Evolutionary conservation across 92 coral and sea anemone species (phyloP), one percentile per base, ranked within the genome.

Genomic region (Heteractis magnifica): DNA sequence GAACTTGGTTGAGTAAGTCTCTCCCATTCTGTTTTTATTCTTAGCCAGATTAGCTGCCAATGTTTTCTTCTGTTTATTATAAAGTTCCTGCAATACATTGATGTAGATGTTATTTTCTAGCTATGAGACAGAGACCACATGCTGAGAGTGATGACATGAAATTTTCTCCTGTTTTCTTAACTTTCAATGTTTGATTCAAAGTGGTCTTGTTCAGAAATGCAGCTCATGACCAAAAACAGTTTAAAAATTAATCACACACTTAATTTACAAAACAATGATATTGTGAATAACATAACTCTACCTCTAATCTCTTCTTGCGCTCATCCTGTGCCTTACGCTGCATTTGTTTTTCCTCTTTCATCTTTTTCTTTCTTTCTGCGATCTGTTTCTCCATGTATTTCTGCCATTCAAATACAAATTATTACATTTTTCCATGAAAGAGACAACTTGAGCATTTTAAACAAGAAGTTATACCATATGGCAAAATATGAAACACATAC

Each of bases 311-410:
- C 53, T 86, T 83, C 81, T 92, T 92, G 81, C 93, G 93, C 12
- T 92, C 99, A 48, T 94, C 94, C 64, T 89, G 78, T 18, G 94
- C 97, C 59, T 91, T 94, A 56, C 91, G 86, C 82, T 94, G 92
- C 88, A 92, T 73, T 10, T 92, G 80, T 68, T 84, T 92, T 41
- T 96, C 99, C 50, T 96, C 93, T 86, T 81, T 90, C 70, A 94
- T 72, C 79, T 87, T 94, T 86, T 91, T 89, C 77, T 94, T 94
- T 51, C 99, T 83, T 20, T 94, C 98, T 19, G 98, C 93, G 41
- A 94, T 79, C 77, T 96, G 94, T 74, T 96, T 94, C 14, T 93
- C 96, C 92, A 96, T 96, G 90, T 96, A 96, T 89, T 96, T 94
- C 99, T 96, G 65, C 23, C 49, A 23, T 68, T 68, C 49, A 68